Evolutionary conservation across 1,140 invertebrate species (phyloP).

Genomic region (Lanistes nyassanus): DNA sequence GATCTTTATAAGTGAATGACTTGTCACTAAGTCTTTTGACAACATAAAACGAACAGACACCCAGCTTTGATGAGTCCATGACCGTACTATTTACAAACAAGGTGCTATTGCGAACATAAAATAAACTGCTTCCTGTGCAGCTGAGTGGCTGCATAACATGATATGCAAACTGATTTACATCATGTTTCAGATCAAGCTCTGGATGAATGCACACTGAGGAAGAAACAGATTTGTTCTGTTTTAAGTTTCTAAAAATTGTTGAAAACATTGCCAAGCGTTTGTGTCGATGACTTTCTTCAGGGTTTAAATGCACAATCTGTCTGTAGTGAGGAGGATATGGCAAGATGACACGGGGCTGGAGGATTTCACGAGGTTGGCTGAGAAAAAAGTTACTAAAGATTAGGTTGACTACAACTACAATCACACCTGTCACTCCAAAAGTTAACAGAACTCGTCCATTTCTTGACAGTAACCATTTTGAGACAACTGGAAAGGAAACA

Average conservation of each 20-base stretch:
- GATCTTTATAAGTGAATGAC: conserved; percentile 38
- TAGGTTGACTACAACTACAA: conserved; percentile 4
- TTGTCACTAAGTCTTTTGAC: conserved; percentile 45
- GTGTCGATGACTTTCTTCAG: conserved; percentile 7
- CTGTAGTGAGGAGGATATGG: too few relatives aligned
- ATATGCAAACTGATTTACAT: conserved; percentile 47
- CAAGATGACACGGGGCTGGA: too few relatives aligned
- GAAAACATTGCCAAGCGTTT: conserved; percentile 16
- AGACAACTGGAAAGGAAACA: too few relatives aligned
- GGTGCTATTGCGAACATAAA: conserved; percentile 41
- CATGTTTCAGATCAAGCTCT: conserved; percentile 43
- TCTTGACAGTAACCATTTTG: not conserved
- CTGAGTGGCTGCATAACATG: conserved; percentile 38
- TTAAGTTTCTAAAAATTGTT: conserved; percentile 24
- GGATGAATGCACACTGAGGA: conserved; percentile 34
- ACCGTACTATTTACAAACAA: conserved; percentile 40
- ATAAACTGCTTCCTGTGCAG: conserved; percentile 40
- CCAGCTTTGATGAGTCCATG: conserved; percentile 18
- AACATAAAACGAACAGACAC: conserved; percentile 39
- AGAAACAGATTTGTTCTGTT: not conserved
- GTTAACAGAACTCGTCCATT: not conserved
- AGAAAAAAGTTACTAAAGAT: not conserved
- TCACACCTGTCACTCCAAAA: not conserved
- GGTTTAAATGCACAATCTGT: not conserved
- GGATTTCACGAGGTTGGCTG: too few relatives aligned